phyloP scores from a whole-genome alignment of 2,888 invertebrate species.

The Barypeithes pellucidus region DNA sequence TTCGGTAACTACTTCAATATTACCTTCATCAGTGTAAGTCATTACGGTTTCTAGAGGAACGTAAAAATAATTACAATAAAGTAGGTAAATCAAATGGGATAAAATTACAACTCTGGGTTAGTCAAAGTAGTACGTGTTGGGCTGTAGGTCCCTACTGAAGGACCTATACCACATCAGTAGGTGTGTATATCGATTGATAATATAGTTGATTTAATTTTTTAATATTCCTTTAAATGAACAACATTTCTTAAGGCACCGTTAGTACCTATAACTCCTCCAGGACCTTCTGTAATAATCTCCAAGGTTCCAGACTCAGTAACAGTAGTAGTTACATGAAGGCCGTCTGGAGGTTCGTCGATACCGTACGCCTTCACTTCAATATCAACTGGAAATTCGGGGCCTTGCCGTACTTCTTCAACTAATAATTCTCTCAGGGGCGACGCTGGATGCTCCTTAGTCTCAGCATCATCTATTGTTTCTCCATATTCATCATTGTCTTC shows the following conservation, averaged over 20 bases:
- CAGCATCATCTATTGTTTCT: neutral
- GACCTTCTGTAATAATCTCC: slow-evolving; percentile 68
- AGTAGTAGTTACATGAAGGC: slow-evolving; percentile 65
- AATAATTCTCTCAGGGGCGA: slow-evolving; percentile 25
- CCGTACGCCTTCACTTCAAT: slow-evolving; percentile 59
- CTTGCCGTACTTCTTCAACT: slow-evolving; percentile 46
- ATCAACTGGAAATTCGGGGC: slow-evolving; percentile 58
- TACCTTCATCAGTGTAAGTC: slow-evolving; percentile 65
- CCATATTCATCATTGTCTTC: slow-evolving; percentile 10
- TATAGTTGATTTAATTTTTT: too few relatives aligned
- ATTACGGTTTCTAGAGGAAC: slow-evolving; percentile 63
- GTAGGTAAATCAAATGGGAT: too few relatives aligned
- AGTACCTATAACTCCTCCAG: slow-evolving; percentile 63
- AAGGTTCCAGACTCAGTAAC: slow-evolving; percentile 66
- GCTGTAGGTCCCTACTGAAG: too few relatives aligned
- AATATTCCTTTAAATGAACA: too few relatives aligned
- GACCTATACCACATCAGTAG: too few relatives aligned
- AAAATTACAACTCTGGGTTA: too few relatives aligned
- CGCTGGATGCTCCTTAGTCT: neutral
- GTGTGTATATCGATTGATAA: too few relatives aligned
- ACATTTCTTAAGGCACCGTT: too few relatives aligned
- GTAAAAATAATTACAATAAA: too few relatives aligned
- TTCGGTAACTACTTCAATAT: slow-evolving; percentile 63
- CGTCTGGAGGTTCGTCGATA: slow-evolving; percentile 60
- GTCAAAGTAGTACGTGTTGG: too few relatives aligned